Percentiles rank a stretch among this genome's conserved stretches.
These are phyloP conservation scores for Baronia brevicornis DNA, from an alignment of 2,888 invertebrate species.

Conservation along the genomic window DNA sequence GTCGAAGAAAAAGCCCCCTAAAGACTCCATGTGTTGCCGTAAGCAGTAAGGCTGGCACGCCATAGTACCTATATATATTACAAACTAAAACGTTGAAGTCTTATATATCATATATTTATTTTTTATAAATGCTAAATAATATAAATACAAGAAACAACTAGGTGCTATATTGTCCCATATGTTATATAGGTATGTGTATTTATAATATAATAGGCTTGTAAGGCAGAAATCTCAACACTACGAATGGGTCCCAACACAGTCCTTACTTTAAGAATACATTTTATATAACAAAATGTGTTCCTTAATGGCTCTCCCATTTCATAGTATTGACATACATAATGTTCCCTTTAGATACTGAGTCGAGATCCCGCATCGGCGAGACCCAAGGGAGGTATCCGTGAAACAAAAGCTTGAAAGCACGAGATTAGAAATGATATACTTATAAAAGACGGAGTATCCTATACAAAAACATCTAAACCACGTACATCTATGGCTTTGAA, in stretches of 20 bases:
- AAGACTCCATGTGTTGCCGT: too few relatives aligned
- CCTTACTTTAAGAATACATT: slow-evolving; percentile 60
- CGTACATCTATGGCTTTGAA: too few relatives aligned
- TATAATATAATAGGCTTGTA: too few relatives aligned
- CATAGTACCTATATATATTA: too few relatives aligned
- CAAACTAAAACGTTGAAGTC: too few relatives aligned
- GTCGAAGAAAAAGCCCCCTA: too few relatives aligned
- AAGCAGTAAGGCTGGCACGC: too few relatives aligned
- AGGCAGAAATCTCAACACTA: slow-evolving; percentile 46
- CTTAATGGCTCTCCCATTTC: slow-evolving; percentile 53
- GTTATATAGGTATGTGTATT: too few relatives aligned
- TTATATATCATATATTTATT: too few relatives aligned
- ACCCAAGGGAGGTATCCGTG: slow-evolving; percentile 49
- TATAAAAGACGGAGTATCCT: slow-evolving; percentile 37
- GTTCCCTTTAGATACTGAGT: slow-evolving; percentile 41
- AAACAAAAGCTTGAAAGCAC: slow-evolving; percentile 56
- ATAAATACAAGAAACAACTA: too few relatives aligned
- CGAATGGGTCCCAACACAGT: slow-evolving; percentile 59
- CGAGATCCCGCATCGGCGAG: slow-evolving; percentile 26
- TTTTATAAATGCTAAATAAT: too few relatives aligned
- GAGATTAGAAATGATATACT: slow-evolving; percentile 54
- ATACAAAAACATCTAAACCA: slow-evolving; percentile 41
- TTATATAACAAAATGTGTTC: slow-evolving; percentile 65
- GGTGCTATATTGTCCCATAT: too few relatives aligned
- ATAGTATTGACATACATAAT: slow-evolving; percentile 69